Conservation (phyloP, 2,797 vertebrate genomes). For the Buceros bicornis region DNA sequence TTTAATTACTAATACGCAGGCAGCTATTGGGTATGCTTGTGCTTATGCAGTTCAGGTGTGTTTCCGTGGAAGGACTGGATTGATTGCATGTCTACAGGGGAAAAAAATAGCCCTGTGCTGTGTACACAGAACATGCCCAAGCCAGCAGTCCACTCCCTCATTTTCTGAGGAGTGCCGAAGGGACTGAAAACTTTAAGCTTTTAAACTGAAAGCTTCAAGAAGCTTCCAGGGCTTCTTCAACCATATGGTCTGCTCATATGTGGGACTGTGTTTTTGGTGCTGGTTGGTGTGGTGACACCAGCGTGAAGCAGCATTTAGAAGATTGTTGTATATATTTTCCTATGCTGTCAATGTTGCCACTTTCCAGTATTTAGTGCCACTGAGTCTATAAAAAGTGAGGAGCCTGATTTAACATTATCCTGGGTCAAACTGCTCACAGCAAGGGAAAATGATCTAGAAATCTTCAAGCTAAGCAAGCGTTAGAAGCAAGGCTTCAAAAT, state of each 20-base stretch:
- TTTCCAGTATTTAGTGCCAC: not conserved
- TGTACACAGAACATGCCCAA: not conserved
- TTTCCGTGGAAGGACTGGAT: not conserved
- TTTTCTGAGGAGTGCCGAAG: not conserved
- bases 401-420: not conserved
- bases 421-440: not conserved
- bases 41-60: not conserved
- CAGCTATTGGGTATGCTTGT: not conserved
- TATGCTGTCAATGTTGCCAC: not conserved
- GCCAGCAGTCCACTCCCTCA: not conserved
- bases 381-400: not conserved
- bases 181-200: not conserved
- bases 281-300: not conserved
- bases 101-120: not conserved
- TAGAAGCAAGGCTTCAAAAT: not conserved
- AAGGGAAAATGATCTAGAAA: not conserved
- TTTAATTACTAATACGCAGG: not conserved
- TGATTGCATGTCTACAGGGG: not conserved
- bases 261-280: not conserved
- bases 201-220: not conserved
- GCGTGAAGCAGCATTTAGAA: not conserved
- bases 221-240: not conserved
- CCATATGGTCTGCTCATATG: not conserved
- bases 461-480: not conserved
- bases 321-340: not conserved